These are phyloP conservation scores for Odontesthes bonariensis DNA, from an alignment of 2,113 vertebrate genomes.

Conservation along the genomic window DNA sequence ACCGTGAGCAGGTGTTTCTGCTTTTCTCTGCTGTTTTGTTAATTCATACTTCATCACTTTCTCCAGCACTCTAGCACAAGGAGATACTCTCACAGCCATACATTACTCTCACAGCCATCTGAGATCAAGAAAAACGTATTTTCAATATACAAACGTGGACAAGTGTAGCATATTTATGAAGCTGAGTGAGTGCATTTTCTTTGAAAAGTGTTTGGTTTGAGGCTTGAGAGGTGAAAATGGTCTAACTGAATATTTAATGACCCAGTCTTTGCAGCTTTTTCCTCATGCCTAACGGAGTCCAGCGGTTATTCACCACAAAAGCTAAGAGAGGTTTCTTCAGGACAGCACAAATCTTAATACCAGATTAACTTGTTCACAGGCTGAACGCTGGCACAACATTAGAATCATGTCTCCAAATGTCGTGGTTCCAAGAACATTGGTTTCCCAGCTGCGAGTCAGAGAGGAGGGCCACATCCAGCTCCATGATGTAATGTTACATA, in stretches of 20 bases:
- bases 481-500: conserved; percentile 58
- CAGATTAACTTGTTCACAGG: conserved; percentile 14
- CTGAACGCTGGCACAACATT: conserved; percentile 1
- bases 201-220: conserved; percentile 46
- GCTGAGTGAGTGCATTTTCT: conserved; percentile 39
- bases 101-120: conserved; percentile 15
- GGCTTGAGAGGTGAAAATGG: conserved; percentile 46
- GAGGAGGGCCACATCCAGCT: conserved; percentile 28
- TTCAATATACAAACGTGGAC: conserved; percentile 20
- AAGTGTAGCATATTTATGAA: conserved; percentile 49
- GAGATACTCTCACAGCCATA: conserved; percentile 23
- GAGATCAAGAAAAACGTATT: not conserved
- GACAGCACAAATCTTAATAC: conserved; percentile 30
- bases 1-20: conserved; percentile 61
- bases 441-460: conserved; percentile 45
- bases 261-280: conserved; percentile 1
- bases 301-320: not conserved
- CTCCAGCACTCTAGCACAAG: not conserved
- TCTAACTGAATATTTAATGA: conserved; percentile 19
- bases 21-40: conserved; percentile 42
- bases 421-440: not conserved
- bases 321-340: conserved; percentile 17
- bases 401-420: conserved; percentile 26
- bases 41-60: conserved; percentile 43
- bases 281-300: conserved; percentile 27